phyloP scores from a whole-genome alignment of 2,888 invertebrate genomes.

The Zygogramma bicolorata region DNA sequence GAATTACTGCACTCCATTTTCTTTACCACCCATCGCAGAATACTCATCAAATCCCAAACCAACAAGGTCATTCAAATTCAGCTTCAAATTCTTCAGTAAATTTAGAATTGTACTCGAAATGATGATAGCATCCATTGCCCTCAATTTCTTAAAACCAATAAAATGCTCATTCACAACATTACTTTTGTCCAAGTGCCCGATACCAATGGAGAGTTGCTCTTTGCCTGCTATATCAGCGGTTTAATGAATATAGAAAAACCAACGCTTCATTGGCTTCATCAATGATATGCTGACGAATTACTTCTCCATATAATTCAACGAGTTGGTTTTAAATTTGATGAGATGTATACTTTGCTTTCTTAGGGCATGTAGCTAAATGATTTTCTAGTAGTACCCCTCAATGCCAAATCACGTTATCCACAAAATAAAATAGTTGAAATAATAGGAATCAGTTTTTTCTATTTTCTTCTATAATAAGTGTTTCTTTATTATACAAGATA shows the following conservation, averaged over 20 bases:
- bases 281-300: too few relatives aligned
- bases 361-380: too few relatives aligned
- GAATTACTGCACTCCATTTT: conserved; percentile 24
- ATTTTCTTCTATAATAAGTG: neutral
- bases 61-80: conserved; percentile 22
- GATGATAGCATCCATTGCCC: conserved; percentile 2
- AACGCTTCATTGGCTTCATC: too few relatives aligned
- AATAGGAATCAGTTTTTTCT: neutral
- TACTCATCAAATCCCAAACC: too few relatives aligned
- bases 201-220: conserved; percentile 51
- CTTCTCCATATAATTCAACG: too few relatives aligned
- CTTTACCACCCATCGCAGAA: too few relatives aligned
- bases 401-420: neutral
- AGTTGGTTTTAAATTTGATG: too few relatives aligned
- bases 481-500: too few relatives aligned
- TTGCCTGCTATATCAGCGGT: conserved; percentile 50
- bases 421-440: neutral
- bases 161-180: conserved; percentile 8
- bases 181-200: conserved; percentile 14
- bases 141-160: neutral
- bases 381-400: too few relatives aligned
- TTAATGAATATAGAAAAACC: too few relatives aligned
- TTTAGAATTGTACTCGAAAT: neutral
- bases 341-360: too few relatives aligned
- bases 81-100: neutral